These are phyloP conservation scores for Caloenas nicobarica DNA, from an alignment of 2,113 vertebrate genomes.

Conservation along the genomic window DNA sequence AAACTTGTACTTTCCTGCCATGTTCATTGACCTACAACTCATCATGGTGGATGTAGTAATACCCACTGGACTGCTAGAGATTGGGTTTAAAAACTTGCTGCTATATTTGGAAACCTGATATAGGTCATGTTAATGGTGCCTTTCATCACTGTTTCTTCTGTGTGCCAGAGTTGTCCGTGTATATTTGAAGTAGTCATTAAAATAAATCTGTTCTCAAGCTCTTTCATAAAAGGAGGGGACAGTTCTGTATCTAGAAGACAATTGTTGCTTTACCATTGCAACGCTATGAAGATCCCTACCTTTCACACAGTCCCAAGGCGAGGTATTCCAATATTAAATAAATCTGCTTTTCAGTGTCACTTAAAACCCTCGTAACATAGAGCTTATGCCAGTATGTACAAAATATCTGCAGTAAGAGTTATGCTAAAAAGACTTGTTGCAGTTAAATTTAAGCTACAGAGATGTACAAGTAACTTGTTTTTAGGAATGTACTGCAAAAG, in stretches of 20 bases:
- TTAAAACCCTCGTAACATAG: neutral
- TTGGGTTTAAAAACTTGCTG: slow-evolving; percentile 72
- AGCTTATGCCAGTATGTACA: slow-evolving; percentile 39
- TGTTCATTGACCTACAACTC: neutral
- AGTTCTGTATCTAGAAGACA: neutral
- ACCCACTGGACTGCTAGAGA: slow-evolving; percentile 33
- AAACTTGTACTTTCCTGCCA: neutral
- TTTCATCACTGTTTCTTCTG: slow-evolving; percentile 83
- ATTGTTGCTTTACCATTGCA: neutral
- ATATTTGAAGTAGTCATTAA: slow-evolving; percentile 80
- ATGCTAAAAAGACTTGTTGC: slow-evolving; percentile 47
- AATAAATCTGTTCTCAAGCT: neutral
- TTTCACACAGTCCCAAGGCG: neutral
- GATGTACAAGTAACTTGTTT: slow-evolving; percentile 66
- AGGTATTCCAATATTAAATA: neutral
- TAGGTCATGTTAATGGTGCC: slow-evolving; percentile 85
- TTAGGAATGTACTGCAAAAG: slow-evolving; percentile 72
- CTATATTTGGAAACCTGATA: slow-evolving; percentile 72
- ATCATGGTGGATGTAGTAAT: neutral
- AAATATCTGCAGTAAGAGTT: slow-evolving; percentile 39
- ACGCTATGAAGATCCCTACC: neutral
- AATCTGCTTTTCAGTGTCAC: slow-evolving; percentile 36
- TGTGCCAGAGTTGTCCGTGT: slow-evolving; percentile 78
- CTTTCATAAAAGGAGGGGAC: neutral
- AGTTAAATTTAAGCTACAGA: slow-evolving; percentile 73